phyloP scores from a whole-genome alignment of 2,797 vertebrate species.

The Girardinus metallicus region DNA sequence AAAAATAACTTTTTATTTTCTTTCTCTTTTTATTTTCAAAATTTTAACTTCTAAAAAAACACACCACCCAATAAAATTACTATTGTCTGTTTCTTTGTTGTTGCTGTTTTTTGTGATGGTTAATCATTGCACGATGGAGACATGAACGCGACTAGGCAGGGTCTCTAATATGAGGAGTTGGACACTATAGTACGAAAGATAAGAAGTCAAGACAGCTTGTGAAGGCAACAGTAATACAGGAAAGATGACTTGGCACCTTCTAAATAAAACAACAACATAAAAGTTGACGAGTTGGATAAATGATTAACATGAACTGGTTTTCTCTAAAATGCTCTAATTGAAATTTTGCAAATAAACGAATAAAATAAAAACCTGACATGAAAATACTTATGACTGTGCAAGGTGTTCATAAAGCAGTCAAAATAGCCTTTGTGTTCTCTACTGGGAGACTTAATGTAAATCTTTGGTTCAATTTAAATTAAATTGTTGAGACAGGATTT shows the following conservation, averaged over 20 bases:
- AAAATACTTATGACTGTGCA: neutral
- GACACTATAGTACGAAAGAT: constrained; percentile 26
- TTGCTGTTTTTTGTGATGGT: neutral
- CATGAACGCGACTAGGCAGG: constrained; percentile 18
- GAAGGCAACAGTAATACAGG: constrained; percentile 3
- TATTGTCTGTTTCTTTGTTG: neutral
- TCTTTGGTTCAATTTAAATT: neutral
- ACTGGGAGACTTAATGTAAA: neutral
- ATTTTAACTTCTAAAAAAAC: neutral
- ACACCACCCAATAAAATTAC: neutral
- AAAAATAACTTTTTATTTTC: neutral
- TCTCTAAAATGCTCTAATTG: neutral
- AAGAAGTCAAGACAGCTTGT: constrained; percentile 24
- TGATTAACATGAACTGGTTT: neutral
- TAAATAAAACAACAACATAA: constrained; percentile 38
- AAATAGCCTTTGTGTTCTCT: neutral
- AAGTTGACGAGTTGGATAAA: too few species aligned
- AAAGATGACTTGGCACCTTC: neutral
- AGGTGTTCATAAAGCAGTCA: neutral
- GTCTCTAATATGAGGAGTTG: constrained; percentile 23
- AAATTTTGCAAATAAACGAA: neutral
- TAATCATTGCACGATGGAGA: constrained; percentile 38
- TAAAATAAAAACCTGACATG: neutral
- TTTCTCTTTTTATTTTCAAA: constrained; percentile 10
- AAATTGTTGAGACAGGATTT: neutral